Evolutionary conservation across 2,888 invertebrate genomes (phyloP).

Genomic region (Anoncus sp.): DNA sequence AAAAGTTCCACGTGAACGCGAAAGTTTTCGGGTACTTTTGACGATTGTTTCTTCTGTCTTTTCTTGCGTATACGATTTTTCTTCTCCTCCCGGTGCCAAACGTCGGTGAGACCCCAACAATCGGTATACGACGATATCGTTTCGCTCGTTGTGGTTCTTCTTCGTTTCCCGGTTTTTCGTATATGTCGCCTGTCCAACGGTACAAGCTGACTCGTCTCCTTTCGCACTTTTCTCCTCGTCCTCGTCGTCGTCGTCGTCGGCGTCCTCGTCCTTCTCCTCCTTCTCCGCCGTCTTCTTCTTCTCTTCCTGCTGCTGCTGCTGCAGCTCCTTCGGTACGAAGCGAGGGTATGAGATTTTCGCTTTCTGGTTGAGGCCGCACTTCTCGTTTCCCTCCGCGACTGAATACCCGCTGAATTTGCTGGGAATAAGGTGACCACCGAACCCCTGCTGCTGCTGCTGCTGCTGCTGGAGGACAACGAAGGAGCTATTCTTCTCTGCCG

Average conservation of each 20-base stretch:
- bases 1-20: slow-evolving; percentile 60
- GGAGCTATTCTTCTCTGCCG: background rate
- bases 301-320: slow-evolving; percentile 11
- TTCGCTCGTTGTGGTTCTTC: no score
- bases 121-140: slow-evolving; percentile 24
- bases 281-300: slow-evolving; percentile 2
- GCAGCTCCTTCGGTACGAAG: no score
- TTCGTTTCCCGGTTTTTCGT: slow-evolving; percentile 3
- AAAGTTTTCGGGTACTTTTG: slow-evolving; percentile 58
- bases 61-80: slow-evolving; percentile 29
- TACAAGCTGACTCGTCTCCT: background rate
- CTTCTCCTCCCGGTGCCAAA: slow-evolving; percentile 33
- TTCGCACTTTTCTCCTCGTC: slow-evolving; percentile 14
- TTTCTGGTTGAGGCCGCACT: slow-evolving; percentile 44
- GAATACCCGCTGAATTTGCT: slow-evolving; percentile 35
- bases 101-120: slow-evolving; percentile 26
- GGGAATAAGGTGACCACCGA: slow-evolving; percentile 33
- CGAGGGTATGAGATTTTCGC: slow-evolving; percentile 12
- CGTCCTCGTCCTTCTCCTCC: slow-evolving; percentile 16
- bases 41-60: slow-evolving; percentile 10
- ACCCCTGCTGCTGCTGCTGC: slow-evolving; percentile 52
- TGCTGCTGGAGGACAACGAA: no score
- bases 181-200: slow-evolving; percentile 13
- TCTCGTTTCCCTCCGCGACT: slow-evolving; percentile 32
- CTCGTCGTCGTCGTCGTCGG: slow-evolving; percentile 24